A percentile compares a stretch with the other conserved stretches of the same genome.
Evolutionary conservation across 2,888 invertebrate genomes (phyloP).

Genomic region (Parascotia fuliginaria): DNA sequence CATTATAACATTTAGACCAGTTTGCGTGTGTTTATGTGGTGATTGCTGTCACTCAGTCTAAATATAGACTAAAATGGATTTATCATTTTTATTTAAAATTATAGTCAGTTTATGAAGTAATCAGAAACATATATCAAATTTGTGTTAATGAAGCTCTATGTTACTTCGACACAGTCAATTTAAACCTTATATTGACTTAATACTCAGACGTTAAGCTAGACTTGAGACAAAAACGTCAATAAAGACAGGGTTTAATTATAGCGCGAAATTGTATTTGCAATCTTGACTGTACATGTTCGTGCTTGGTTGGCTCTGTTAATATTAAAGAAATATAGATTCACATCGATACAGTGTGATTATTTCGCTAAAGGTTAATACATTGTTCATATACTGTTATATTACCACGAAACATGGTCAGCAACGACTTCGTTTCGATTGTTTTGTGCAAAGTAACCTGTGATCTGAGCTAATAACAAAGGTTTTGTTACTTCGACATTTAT

Average conservation of each 20-base stretch:
- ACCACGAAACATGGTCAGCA: constrained; percentile 8
- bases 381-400: constrained; percentile 33
- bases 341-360: constrained; percentile 35
- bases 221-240: constrained; percentile 10
- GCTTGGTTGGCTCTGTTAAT: constrained; percentile 21
- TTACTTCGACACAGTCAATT: neutral
- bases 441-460: no score
- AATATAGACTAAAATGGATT: no score
- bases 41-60: no score
- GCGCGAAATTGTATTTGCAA: constrained; percentile 8
- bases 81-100: no score
- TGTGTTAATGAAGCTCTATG: neutral
- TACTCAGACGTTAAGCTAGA: constrained; percentile 2
- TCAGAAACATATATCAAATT: no score
- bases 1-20: no score
- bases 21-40: no score
- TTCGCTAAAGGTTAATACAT: constrained; percentile 33
- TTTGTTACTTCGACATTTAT: no score
- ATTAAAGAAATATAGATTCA: constrained; percentile 19
- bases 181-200: neutral
- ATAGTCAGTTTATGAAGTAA: neutral
- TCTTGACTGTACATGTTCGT: neutral
- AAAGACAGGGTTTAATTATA: constrained; percentile 11
- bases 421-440: no score
- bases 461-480: no score